phyloP scores from a whole-genome alignment of 2,113 vertebrate genomes.

The Hymenochirus boettgeri region DNA sequence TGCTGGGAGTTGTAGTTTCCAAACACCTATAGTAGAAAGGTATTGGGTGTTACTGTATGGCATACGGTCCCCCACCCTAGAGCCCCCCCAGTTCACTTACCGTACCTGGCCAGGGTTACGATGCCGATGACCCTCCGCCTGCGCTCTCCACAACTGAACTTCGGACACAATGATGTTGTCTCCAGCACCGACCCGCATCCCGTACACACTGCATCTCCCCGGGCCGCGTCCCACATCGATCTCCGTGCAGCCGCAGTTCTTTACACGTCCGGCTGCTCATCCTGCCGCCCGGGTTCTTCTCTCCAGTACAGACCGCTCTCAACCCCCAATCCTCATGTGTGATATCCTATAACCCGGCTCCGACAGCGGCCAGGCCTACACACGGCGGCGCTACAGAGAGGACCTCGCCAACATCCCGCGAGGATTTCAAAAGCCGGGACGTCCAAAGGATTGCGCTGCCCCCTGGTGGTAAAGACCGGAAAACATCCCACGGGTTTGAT shows the following conservation, averaged over 20 bases:
- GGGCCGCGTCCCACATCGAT: slow-evolving; percentile 87
- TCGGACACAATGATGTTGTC: slow-evolving; percentile 96
- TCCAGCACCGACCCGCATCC: slow-evolving; percentile 89
- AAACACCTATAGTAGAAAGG: too few species aligned
- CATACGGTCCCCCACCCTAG: too few species aligned
- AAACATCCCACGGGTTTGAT: too few species aligned
- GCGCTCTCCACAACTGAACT: slow-evolving; percentile 94
- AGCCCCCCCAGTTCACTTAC: too few species aligned
- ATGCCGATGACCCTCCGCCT: slow-evolving; percentile 84
- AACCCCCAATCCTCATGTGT: neutral
- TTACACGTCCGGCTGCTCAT: slow-evolving; percentile 82
- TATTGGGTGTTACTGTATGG: too few species aligned
- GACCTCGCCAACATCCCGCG: slow-evolving; percentile 27
- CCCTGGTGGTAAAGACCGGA: slow-evolving; percentile 2
- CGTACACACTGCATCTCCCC: slow-evolving; percentile 89
- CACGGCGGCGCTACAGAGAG: slow-evolving; percentile 23
- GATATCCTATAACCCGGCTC: too few species aligned
- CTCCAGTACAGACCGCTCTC: too few species aligned
- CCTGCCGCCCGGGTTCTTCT: slow-evolving; percentile 40
- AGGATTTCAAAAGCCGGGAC: neutral
- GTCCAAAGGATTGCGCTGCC: too few species aligned
- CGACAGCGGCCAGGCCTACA: slow-evolving; percentile 13
- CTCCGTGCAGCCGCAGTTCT: slow-evolving; percentile 79
- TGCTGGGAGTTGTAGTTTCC: too few species aligned
- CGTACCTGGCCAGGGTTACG: too few species aligned